Percentiles rank a stretch among this genome's conserved stretches.
These are phyloP conservation scores for Lamellibrachia satsuma DNA, from an alignment of 2,888 invertebrate species.

Conservation along the genomic window DNA sequence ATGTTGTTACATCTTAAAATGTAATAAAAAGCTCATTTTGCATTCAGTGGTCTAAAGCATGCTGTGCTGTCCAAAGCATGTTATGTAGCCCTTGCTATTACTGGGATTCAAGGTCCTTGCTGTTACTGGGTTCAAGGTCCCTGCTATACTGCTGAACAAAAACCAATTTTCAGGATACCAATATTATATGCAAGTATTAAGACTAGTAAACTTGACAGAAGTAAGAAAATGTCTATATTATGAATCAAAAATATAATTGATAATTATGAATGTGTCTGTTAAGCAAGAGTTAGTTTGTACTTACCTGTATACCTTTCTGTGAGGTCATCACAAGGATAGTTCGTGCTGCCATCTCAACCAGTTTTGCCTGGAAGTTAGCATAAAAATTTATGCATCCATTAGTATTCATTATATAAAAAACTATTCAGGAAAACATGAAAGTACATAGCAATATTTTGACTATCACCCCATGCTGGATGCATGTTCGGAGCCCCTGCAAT, in stretches of 20 bases:
- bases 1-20: too few relatives aligned
- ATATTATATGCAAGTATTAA: too few relatives aligned
- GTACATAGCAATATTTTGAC: background rate
- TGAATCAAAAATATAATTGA: conserved; percentile 19
- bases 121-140: too few relatives aligned
- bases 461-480: background rate
- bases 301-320: conserved; percentile 60
- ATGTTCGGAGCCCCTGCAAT: background rate
- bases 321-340: conserved; percentile 58
- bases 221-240: background rate
- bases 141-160: too few relatives aligned
- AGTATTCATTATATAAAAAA: background rate
- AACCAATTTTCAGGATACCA: too few relatives aligned
- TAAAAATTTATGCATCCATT: background rate
- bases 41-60: too few relatives aligned
- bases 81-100: too few relatives aligned
- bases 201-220: background rate
- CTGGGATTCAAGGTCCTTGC: too few relatives aligned
- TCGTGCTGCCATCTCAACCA: conserved; percentile 50
- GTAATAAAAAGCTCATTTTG: too few relatives aligned
- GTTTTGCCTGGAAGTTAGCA: conserved; percentile 52
- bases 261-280: background rate
- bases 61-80: too few relatives aligned
- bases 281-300: background rate
- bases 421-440: background rate